Evolutionary conservation across 2,888 invertebrate genomes (phyloP).

Genomic region (Plusia festucae): DNA sequence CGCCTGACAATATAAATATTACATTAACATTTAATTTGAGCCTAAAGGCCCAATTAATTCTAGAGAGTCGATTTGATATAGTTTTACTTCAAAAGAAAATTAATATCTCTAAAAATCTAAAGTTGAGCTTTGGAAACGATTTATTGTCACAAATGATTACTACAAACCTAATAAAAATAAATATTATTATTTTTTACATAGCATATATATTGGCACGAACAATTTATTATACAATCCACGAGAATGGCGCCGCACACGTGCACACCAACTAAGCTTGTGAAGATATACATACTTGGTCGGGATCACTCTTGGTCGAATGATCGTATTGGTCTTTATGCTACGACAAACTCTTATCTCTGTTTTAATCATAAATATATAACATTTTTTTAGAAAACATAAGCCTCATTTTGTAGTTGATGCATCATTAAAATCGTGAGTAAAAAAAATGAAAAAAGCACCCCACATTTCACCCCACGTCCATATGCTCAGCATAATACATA

Average conservation of each 20-base stretch:
- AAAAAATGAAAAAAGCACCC: slow-evolving; percentile 21
- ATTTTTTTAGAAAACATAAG: too few species aligned
- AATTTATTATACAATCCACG: neutral
- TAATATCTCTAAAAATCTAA: slow-evolving; percentile 17
- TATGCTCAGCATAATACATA: slow-evolving; percentile 27
- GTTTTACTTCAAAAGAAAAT: slow-evolving; percentile 8
- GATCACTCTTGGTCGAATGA: too few species aligned
- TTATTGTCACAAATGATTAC: slow-evolving; percentile 50
- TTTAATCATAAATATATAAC: too few species aligned
- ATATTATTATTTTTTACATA: neutral
- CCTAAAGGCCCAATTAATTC: slow-evolving; percentile 13
- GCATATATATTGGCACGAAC: neutral
- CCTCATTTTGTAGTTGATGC: too few species aligned
- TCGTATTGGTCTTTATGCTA: too few species aligned
- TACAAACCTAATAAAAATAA: slow-evolving; percentile 13
- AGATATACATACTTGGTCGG: too few species aligned
- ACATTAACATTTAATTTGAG: slow-evolving; percentile 10
- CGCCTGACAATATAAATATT: neutral
- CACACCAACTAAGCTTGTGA: too few species aligned
- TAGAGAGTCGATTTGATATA: slow-evolving; percentile 20
- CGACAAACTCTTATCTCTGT: too few species aligned
- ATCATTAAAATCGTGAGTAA: neutral
- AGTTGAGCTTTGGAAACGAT: slow-evolving; percentile 39
- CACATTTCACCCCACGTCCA: slow-evolving; percentile 6
- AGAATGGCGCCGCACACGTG: neutral